Base-by-base conservation (phyloP, 2,113 vertebrate species). In the Forbesichthys papilliferus region DNA sequence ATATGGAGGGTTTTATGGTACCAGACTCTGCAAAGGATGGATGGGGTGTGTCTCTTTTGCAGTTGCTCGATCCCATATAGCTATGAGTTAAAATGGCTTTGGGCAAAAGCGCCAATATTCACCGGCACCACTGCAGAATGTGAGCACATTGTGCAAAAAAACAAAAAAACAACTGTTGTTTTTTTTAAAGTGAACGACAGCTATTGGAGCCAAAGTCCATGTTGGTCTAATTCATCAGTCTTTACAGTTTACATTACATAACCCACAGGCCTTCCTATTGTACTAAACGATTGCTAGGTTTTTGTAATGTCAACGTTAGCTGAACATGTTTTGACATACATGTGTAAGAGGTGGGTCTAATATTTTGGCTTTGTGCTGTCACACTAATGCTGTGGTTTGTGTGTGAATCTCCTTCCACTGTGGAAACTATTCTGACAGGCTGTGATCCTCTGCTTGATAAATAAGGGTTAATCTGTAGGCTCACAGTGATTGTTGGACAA, bases 51-150 rank as follows among this genome's bases (percentile, higher is more conserved):
- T 52, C 16, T 74, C 63, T 71, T 80, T 34, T 66, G 55, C 75
- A 73, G 77, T 77, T 0, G 34, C 14, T 77, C 0, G 34, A 8
- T 47, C 42, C 57, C 54, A 5, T 57, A 13, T 42, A 74, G 42
- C 77, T 72, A 74, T 73, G 60, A 74, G 56, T 74, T 79, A 62
- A 56, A 60, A 71, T 66, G 11, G 33, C 58, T 58, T 56, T 33
- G 20, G 34, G 61, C 60, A 52, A 48, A 71, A 71, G 64, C 14
- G 60, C 27, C 12, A 66, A 42, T 53, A 61, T 60, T 69, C 47
- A 20, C 1, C 1, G 20, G 20, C 20, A 20, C 47, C 62, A 72
- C 33, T 33, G 63, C 47, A 61, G 7, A 55, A 64, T 74, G 1
- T 66, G 27, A 27, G 51, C 16, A 47, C 56, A 56, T 36, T 0